Evolutionary conservation across 2,888 invertebrate species (phyloP), one percentile per base, ranked within the genome.

Genomic region (Papilio demoleus): DNA sequence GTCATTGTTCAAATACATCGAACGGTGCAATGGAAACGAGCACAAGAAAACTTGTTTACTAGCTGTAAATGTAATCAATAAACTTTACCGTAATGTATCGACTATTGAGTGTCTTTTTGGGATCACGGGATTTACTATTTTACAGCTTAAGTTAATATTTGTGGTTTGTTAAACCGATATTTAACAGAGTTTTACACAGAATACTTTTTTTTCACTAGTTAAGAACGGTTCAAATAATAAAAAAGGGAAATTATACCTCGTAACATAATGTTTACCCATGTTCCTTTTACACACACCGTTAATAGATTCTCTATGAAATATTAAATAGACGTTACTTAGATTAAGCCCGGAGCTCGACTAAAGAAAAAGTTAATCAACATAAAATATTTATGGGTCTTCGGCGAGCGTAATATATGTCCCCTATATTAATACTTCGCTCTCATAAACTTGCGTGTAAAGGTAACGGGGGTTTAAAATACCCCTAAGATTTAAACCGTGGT

Each of bases 51-150:
- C 80, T 84, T 84, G 87, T 89, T 90, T 89, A 88, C 84, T 86
- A 80, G 81, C 83, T 82, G 87, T 88, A 89, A 88, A 90, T 86
- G 84, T 88, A 87, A 88, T 90, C 88, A 90, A 90, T 90, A 88
- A 87, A 83, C 81, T 82, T 85, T 86, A 88, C 82, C 87, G 84
- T 78, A 83, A 80, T 81, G 77, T 79, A 76, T 80, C 75, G 76
- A 83, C 79, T 83, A 88, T 88, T 88, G 86, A 87, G 82, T 81
- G 81, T 79, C 79, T 81, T 86, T 82, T 80, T 75, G 78, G 80
- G 42, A 64, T 78, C 79, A 77, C 80, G 81, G 81, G 85, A 86
- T 85, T 86, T 82, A 80, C 47, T 24, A 38, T 53, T 59, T 24
- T 53, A 65, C 40, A 58, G 70, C 64, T 60, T 72, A 72, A 67